Evolutionary conservation across 2,113 vertebrate genomes (phyloP), one percentile per base, ranked within the genome.

Genomic region (Malurus elegans): DNA sequence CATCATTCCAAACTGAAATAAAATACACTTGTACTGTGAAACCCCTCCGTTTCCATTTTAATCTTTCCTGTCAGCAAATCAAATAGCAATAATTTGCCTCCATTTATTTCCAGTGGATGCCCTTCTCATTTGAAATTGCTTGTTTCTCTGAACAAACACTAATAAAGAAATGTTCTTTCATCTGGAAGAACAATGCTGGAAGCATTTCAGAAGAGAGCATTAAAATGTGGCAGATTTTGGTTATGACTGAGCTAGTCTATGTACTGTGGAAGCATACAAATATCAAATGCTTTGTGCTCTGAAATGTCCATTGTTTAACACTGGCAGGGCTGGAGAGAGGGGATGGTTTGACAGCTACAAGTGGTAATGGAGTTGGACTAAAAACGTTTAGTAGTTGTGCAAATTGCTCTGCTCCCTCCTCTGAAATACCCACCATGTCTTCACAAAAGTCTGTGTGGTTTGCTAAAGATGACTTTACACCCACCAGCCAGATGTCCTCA

Each of bases 381-480:
- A 54, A 83, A 75, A 5, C 20, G 21, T 58, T 21, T 32, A 18
- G 16, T 19, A 50, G 18, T 9, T 54, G 10, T 9, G 2, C 4
- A 38, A 38, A 14, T 19, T 82, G 18, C 12, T 61, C 21, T 76
- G 12, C 31, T 90, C 4, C n/a, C 4, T 62, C 11, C 26, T 45
- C 40, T 82, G 17, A 53, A 44, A 15, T 44, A 53, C 21, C 4
- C 31, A 57, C 4, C 7, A 5, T 13, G 9, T 38, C 20, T 79
- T 84, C 65, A 50, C 18, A 54, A 54, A 14, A 0, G 0, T 26
- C 18, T 32, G 2, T 64, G 47, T 40, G 20, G 14, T 19, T 32
- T 65, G 25, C 40, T 62, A 32, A 61, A 42, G 45, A 44, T 50
- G 21, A 48, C 15, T 38, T 87, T 26, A 40, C 20, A 73, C 25